phyloP scores from a whole-genome alignment of 37 sponge, comb jelly and placozoan species.

The Haliclona indistincta region DNA sequence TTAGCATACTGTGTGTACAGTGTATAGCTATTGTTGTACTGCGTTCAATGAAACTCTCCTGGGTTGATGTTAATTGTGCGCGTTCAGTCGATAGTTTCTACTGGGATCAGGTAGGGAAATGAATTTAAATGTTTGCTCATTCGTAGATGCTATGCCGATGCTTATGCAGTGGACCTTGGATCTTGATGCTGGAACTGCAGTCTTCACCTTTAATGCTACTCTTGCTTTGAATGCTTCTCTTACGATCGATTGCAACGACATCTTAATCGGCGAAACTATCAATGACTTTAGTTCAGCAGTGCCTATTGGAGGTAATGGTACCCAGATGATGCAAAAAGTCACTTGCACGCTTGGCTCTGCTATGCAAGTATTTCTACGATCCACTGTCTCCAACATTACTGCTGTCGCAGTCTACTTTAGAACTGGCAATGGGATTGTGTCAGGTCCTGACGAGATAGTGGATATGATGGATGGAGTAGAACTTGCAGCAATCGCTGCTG shows the following conservation, averaged over 20 bases:
- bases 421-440: constrained; percentile 28
- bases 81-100: no score
- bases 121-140: no score
- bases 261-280: constrained; percentile 3
- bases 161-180: no score
- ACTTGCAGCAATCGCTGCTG: not conserved
- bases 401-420: constrained; percentile 34
- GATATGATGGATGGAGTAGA: not conserved
- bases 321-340: constrained; percentile 4
- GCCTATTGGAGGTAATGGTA: not conserved
- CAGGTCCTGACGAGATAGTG: not conserved
- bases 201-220: constrained; percentile 57
- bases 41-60: no score
- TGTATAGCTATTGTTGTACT: no score
- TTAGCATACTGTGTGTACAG: no score
- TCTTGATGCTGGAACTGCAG: constrained; percentile 61
- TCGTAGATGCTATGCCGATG: no score
- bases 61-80: no score
- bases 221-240: not conserved
- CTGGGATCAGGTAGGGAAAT: no score
- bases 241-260: constrained; percentile 22
- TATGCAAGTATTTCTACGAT: constrained; percentile 33
- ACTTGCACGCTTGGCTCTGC: constrained; percentile 28
- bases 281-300: not conserved
- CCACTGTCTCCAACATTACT: not conserved